These are phyloP conservation scores for Sarcophaga caerulescens DNA, from an alignment of 2,888 invertebrate species.

Conservation along the genomic window DNA sequence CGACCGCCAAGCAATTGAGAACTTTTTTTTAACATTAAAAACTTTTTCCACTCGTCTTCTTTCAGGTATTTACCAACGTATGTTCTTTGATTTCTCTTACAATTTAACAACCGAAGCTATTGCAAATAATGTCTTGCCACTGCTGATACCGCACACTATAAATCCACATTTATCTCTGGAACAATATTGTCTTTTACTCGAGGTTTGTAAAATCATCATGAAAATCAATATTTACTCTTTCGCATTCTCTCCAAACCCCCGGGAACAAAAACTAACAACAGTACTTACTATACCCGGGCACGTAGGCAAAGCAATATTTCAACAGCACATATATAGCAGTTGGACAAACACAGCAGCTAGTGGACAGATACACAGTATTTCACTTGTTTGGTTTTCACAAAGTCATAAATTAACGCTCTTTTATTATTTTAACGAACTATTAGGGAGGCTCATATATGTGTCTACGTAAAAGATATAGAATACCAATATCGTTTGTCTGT, in stretches of 20 bases:
- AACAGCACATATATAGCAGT: too few relatives aligned
- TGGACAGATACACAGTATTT: not conserved
- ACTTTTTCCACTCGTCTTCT: not conserved
- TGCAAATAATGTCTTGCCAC: slow-evolving; percentile 96
- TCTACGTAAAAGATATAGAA: too few relatives aligned
- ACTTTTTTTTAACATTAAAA: not conserved
- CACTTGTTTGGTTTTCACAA: slow-evolving; percentile 12
- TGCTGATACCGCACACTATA: slow-evolving; percentile 94
- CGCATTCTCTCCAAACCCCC: not conserved
- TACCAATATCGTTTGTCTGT: too few relatives aligned
- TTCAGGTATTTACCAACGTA: slow-evolving; percentile 94
- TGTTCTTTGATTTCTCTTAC: slow-evolving; percentile 94
- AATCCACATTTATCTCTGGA: slow-evolving; percentile 92
- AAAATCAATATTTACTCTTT: slow-evolving; percentile 19
- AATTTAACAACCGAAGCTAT: slow-evolving; percentile 94
- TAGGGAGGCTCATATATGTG: slow-evolving; percentile 4
- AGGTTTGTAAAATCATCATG: slow-evolving; percentile 77
- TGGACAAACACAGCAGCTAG: not conserved
- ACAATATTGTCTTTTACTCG: slow-evolving; percentile 89
- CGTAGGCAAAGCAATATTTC: not conserved
- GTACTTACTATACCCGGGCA: not conserved
- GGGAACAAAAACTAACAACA: not conserved
- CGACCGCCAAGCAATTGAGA: not conserved
- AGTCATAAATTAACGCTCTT: slow-evolving; percentile 43
- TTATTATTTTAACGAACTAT: slow-evolving; percentile 16